Evolutionary conservation across 2,888 invertebrate species (phyloP).

Genomic region (Dioctria linearis): DNA sequence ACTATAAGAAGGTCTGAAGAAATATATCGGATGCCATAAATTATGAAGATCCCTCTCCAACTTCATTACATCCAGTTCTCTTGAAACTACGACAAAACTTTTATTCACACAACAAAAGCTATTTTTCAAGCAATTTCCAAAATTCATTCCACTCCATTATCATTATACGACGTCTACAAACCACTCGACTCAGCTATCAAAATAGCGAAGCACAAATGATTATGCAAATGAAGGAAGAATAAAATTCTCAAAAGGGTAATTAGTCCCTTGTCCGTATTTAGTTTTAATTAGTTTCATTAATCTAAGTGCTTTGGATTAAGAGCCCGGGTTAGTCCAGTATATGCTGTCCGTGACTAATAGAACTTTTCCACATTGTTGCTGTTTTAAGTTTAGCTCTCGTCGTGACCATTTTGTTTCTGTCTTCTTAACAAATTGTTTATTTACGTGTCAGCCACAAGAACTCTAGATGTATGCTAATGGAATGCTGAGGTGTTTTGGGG

Average conservation of each 20-base stretch:
- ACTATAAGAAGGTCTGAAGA: too few relatives aligned
- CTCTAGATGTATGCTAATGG: too few relatives aligned
- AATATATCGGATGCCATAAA: too few relatives aligned
- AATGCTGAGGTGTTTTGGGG: too few relatives aligned
- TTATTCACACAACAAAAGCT: background rate
- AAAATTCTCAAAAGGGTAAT: conserved; percentile 57
- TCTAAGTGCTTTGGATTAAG: conserved; percentile 60
- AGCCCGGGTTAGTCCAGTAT: conserved; percentile 9
- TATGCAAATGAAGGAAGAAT: conserved; percentile 44
- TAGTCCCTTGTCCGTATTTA: conserved; percentile 59
- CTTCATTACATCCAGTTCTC: too few relatives aligned
- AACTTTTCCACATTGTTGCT: conserved; percentile 19
- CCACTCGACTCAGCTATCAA: conserved; percentile 22
- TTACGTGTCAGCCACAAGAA: background rate
- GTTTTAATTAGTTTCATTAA: conserved; percentile 61
- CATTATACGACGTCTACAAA: conserved; percentile 17
- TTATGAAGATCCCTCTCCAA: too few relatives aligned
- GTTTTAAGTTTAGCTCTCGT: conserved; percentile 9
- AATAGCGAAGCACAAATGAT: conserved; percentile 35
- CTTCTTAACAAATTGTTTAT: conserved; percentile 35
- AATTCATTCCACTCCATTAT: conserved; percentile 40
- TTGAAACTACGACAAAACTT: too few relatives aligned
- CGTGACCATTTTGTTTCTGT: conserved; percentile 18
- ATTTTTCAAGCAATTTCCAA: conserved; percentile 28
- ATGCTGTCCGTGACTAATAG: conserved; percentile 41